A percentile compares a stretch with the other conserved stretches of the same genome.
Conservation (phyloP, 2,113 vertebrate genomes). For the Megaceryle maxima region DNA sequence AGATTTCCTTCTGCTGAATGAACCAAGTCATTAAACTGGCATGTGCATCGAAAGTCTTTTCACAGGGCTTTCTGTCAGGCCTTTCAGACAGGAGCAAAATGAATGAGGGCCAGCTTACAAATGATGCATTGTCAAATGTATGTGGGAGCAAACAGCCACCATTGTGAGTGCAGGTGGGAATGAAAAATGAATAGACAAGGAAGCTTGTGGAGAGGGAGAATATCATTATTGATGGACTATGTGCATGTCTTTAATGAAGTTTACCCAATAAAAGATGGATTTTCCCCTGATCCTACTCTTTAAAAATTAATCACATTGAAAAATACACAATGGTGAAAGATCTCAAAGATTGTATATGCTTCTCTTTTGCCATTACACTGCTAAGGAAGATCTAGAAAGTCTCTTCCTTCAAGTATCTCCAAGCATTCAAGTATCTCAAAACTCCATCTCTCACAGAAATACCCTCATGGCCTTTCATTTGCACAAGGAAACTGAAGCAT, state of each 20-base stretch:
- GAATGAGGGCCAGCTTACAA: constrained; percentile 76
- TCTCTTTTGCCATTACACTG: not conserved
- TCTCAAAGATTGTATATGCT: not conserved
- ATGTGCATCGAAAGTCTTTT: constrained; percentile 79
- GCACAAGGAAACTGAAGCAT: not conserved
- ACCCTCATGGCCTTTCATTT: not conserved
- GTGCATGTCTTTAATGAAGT: constrained; percentile 41
- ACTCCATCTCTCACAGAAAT: not conserved
- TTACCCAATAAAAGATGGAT: constrained; percentile 42
- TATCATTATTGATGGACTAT: constrained; percentile 57
- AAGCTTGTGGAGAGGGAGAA: constrained; percentile 49
- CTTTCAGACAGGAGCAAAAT: constrained; percentile 69
- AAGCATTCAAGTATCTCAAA: not conserved
- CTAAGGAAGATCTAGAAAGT: not conserved
- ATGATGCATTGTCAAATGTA: constrained; percentile 75
- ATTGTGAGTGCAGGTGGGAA: constrained; percentile 81
- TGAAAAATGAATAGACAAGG: constrained; percentile 80
- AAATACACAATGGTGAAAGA: constrained; percentile 15
- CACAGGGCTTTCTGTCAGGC: constrained; percentile 77
- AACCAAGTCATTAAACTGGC: constrained; percentile 77
- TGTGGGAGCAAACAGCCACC: constrained; percentile 75
- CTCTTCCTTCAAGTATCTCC: not conserved
- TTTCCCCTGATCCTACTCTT: not conserved
- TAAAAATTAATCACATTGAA: constrained; percentile 14
- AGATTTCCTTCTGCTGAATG: constrained; percentile 71